These are phyloP conservation scores for Enoplolaimus lenunculus DNA, from an alignment of 2,888 invertebrate species.

Conservation along the genomic window DNA sequence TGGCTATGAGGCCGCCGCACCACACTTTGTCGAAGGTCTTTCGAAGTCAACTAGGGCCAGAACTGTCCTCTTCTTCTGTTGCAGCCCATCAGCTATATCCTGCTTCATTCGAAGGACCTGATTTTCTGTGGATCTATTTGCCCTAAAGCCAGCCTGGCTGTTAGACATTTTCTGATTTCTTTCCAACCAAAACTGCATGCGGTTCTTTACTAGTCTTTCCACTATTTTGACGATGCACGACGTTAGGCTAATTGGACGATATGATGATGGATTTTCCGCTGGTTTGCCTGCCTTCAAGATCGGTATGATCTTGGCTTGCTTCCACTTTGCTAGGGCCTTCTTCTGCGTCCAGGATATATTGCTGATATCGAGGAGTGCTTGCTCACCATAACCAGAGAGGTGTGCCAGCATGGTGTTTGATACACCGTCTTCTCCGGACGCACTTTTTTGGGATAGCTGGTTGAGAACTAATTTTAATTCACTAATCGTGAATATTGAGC, in stretches of 20 bases:
- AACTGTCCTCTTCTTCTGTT: neutral
- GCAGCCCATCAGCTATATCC: neutral
- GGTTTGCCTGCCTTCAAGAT: conserved; percentile 1
- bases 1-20: neutral
- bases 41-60: conserved; percentile 4
- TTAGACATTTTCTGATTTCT: neutral
- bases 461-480: neutral
- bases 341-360: conserved; percentile 8
- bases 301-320: neutral
- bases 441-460: neutral
- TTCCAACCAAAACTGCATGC: neutral
- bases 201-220: neutral
- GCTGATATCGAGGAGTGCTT: neutral
- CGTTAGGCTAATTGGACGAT: conserved; percentile 5
- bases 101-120: conserved; percentile 1
- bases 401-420: neutral
- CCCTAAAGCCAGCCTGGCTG: neutral
- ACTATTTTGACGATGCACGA: neutral
- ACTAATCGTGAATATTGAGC: neutral
- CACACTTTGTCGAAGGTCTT: conserved; percentile 7
- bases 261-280: neutral
- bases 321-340: neutral
- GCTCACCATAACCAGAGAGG: neutral
- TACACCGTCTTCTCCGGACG: neutral
- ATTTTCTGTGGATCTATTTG: neutral